Base-by-base conservation (phyloP, 2,113 vertebrate species). In the Pungitius pungitius region DNA sequence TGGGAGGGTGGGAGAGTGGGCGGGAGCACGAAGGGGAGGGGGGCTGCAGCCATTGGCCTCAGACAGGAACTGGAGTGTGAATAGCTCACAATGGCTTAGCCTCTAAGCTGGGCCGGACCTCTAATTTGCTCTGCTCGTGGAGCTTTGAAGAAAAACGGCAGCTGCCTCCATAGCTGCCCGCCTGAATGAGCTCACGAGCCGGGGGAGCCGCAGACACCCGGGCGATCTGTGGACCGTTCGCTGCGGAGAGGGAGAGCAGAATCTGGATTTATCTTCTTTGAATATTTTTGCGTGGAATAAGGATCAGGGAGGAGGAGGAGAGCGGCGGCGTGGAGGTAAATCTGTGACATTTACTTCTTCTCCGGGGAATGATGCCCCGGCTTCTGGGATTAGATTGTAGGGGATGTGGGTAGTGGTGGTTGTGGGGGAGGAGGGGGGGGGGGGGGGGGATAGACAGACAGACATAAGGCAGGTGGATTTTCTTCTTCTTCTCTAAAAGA, bases 141-240 rank as follows among this genome's bases (percentile, higher is more conserved):
- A 91, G 94, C 93, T 95, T 90, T 91, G 93, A 94, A 95, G 94
- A 89, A 94, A 89, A 91, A 91, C 90, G 83, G 94, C 95, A 96
- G 95, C 95, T 96, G 96, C 95, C 87, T 85, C 61, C 84, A n/a
- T 76, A 81, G 75, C 85, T 51, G 81, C 80, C 86, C 81, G 89
- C 82, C 79, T 79, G 83, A 87, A 85, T 86, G 84, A 89, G 85
- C 84, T 77, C 47, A 35, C 81, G 73, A 81, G 27, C 87, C 77
- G 84, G 80, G 33, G 65, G 45, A 91, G 91, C 80, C 79, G 88
- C 89, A 92, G 86, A 93, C 92, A 92, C 90, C 88, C 92, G 91
- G 92, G 92, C 93, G 93, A 93, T 93, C 85, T 86, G 80, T 74
- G 89, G 89, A 83, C 52, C 78, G 74, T 69, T 83, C 69, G 76